Conservation (phyloP, 2,797 vertebrate genomes). For the Pseudochromis fuscus region DNA sequence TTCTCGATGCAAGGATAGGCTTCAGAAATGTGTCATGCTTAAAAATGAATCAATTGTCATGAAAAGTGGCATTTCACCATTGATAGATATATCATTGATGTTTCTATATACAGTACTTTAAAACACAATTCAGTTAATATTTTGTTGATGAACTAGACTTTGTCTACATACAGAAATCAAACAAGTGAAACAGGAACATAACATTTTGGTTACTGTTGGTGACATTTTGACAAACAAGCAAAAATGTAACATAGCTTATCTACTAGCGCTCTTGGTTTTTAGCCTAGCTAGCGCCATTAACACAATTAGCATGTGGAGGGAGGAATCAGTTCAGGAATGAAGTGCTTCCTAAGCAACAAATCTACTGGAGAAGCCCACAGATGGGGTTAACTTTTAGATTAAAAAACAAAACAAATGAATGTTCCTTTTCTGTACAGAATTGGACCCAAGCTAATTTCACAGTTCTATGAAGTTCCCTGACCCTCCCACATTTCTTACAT, state of each 20-base stretch:
- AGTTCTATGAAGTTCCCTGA: slow-evolving; percentile 99
- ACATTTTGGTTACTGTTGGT: slow-evolving; percentile 95
- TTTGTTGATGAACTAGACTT: slow-evolving; percentile 86
- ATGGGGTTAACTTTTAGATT: slow-evolving; percentile 87
- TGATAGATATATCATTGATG: slow-evolving; percentile 84
- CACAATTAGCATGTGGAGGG: slow-evolving; percentile 74
- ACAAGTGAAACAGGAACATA: slow-evolving; percentile 88
- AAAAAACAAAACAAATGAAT: slow-evolving; percentile 84
- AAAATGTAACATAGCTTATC: slow-evolving; percentile 88
- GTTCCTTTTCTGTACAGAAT: slow-evolving; percentile 98
- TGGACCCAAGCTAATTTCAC: slow-evolving; percentile 99
- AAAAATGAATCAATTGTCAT: slow-evolving; percentile 88
- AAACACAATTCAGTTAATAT: slow-evolving; percentile 85
- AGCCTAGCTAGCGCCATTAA: slow-evolving; percentile 69
- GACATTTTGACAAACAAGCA: slow-evolving; percentile 88
- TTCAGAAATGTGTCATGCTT: slow-evolving; percentile 95
- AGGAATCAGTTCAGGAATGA: slow-evolving; percentile 81
- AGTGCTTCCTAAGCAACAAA: slow-evolving; percentile 87
- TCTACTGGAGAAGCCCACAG: slow-evolving; percentile 90
- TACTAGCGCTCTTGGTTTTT: slow-evolving; percentile 73
- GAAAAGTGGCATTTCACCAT: slow-evolving; percentile 94
- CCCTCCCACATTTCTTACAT: slow-evolving; percentile 98
- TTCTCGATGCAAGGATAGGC: slow-evolving; percentile 84
- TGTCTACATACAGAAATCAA: slow-evolving; percentile 87
- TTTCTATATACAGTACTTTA: slow-evolving; percentile 81